Base-by-base conservation (phyloP, 1,140 invertebrate species). In the Pogonognathellus flavescens region DNA sequence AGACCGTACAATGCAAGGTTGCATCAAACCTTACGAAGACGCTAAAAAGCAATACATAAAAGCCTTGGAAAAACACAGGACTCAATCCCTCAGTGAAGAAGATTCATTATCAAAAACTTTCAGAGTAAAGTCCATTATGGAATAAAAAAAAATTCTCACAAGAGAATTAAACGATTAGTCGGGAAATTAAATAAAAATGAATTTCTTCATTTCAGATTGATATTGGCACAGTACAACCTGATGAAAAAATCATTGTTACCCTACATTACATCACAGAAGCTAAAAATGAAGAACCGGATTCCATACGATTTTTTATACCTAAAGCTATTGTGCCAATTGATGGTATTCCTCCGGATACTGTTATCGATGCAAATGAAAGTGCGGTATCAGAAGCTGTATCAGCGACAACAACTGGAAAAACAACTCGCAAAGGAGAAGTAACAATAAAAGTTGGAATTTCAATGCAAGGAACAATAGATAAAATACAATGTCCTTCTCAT, bases 201-300 rank as follows among this genome's bases (percentile, higher is more conserved):
- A 13, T 66, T 14, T 25, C 8, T n/a, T 9, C 22, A 10, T 76
- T 84, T 60, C 25, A 89, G 88, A 84, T 88, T 13, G 41, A 90
- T 88, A 90, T 92, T 66, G 92, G 92, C 8, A 92, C 91, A 83
- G 84, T 92, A 8, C 91, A 91, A n/a, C 88, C 92, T 0, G 87
- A 89, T 0, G 88, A 89, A n/a, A 84, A 85, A n/a, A 91, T 90
- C 13, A 83, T 91, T 4, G 91, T 92, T 22, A 91, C 91, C 84
- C 90, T 92, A 59, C 92, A 90, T 13, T 92, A 92, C 82, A 90
- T 92, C 8, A 89, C 91, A 1, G 92, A 92, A 85, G 88, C 92
- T 31, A 90, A 91, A 83, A 90, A 92, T n/a, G 91, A 91, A 31
- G 90, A 59, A 11, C 41, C 62, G 9, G 76, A 90, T 80, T 87